These are phyloP conservation scores for Apeltes quadracus DNA, from an alignment of 2,113 vertebrate genomes.

Conservation along the genomic window DNA sequence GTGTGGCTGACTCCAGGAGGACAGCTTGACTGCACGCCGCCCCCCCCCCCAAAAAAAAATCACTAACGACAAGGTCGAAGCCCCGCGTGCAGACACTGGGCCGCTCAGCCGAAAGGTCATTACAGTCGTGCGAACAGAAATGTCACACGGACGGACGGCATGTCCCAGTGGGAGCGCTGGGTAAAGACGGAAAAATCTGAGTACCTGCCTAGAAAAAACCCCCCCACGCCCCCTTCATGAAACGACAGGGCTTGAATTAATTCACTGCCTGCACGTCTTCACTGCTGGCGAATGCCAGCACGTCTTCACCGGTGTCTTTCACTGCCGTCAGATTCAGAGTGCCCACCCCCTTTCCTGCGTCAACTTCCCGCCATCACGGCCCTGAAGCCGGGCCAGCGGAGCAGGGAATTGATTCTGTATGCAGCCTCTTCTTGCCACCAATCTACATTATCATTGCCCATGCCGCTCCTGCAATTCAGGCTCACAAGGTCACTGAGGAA, in stretches of 20 bases:
- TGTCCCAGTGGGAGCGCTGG: slow-evolving; percentile 52
- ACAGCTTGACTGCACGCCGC: slow-evolving; percentile 52
- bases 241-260: slow-evolving; percentile 15
- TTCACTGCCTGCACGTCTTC: slow-evolving; percentile 29
- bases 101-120: slow-evolving; percentile 63
- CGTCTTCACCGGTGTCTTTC: slow-evolving; percentile 16
- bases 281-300: slow-evolving; percentile 31
- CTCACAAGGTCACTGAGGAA: slow-evolving; percentile 54
- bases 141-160: slow-evolving; percentile 67
- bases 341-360: slow-evolving; percentile 19
- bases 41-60: slow-evolving; percentile 28
- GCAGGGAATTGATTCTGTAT: slow-evolving; percentile 68
- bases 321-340: slow-evolving; percentile 22
- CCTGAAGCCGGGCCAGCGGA: slow-evolving; percentile 49
- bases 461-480: slow-evolving; percentile 30
- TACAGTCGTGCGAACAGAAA: slow-evolving; percentile 65
- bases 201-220: slow-evolving; percentile 10
- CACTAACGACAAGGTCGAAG: slow-evolving; percentile 67
- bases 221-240: not conserved
- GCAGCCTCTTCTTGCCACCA: slow-evolving; percentile 57
- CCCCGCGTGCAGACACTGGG: slow-evolving; percentile 41
- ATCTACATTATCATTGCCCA: slow-evolving; percentile 46
- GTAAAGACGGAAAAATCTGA: slow-evolving; percentile 34
- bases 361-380: slow-evolving; percentile 52
- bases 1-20: slow-evolving; percentile 49